Base-by-base conservation (phyloP, 2,113 vertebrate species). In the Hyaena hyaena region DNA sequence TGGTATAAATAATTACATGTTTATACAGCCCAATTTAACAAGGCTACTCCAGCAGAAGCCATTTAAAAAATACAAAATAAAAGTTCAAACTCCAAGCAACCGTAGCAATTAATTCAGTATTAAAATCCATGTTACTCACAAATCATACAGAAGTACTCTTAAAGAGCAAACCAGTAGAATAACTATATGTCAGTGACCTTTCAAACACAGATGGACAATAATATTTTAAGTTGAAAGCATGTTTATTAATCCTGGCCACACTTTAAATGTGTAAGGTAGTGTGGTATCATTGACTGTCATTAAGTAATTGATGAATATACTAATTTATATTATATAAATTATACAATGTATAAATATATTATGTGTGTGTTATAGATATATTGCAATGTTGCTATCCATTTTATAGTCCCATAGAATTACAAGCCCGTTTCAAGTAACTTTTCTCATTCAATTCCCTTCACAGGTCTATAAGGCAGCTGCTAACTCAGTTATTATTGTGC, bases 11-110 rank as follows among this genome's bases (percentile, higher is more conserved):
- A 96, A 93, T 86, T 43, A 39, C 16, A 89, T 89, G 68, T 85
- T 94, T 69, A 6, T 0, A 17, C 5, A 71, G 88, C 50, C 39
- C 48, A 15, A 31, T 61, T 87, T 92, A 96, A 93, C 48, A 92
- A 97, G 95, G 83, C 9, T 39, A 79, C 74, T 93, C 63, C 96
- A 95, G 61, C 53, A 95, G 77, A 87, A 85, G 12, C 71, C 76
- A 96, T 88, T 93, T 91, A 50, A 81, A 95, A 97, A 77, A 86
- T 86, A 89, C 17, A 68, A 97, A 95, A 97, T 95, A 79, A 93
- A 80, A 88, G 43, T 96, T 50, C 79, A 88, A 95, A 80, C 82
- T 66, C 19, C 63, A 80, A 21, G 55, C 55, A 82, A 14, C 14
- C 48, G 63, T 33, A 26, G 33, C 82, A 58, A 58, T 88, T 24